Conservation (phyloP, 2,888 invertebrate species). For the Agrilus cyanescens region DNA sequence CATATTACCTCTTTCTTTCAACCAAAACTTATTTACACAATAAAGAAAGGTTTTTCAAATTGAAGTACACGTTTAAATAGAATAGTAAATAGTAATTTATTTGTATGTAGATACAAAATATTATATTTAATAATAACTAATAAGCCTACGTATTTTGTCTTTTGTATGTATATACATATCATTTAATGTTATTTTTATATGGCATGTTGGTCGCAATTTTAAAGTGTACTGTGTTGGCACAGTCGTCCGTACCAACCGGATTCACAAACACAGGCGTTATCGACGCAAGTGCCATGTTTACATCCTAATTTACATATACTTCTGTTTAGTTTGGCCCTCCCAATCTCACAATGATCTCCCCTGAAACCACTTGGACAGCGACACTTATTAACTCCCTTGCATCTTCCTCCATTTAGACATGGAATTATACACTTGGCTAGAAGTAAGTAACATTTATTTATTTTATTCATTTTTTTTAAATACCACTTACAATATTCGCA, state of each 20-base stretch:
- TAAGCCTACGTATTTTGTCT: too few species aligned
- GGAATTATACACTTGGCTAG: constrained; percentile 53
- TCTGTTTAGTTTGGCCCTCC: constrained; percentile 52
- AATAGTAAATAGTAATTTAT: too few species aligned
- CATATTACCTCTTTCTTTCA: too few species aligned
- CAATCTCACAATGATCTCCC: constrained; percentile 88
- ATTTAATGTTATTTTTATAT: too few species aligned
- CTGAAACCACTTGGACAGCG: constrained; percentile 73
- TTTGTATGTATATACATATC: too few species aligned
- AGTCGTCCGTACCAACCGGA: constrained; percentile 73
- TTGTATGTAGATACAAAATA: too few species aligned
- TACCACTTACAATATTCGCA: constrained; percentile 80
- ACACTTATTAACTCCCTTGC: constrained; percentile 81
- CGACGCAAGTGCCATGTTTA: constrained; percentile 64
- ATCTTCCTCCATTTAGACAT: constrained; percentile 82
- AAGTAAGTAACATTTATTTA: constrained; percentile 3
- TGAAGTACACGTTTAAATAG: too few species aligned
- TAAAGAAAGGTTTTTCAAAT: too few species aligned
- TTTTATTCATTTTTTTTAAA: neutral
- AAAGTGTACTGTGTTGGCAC: constrained; percentile 56
- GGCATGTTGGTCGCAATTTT: too few species aligned
- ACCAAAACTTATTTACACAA: too few species aligned
- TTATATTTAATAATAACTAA: too few species aligned
- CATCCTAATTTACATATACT: constrained; percentile 65
- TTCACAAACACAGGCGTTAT: constrained; percentile 64